Evolutionary conservation across 2,113 vertebrate species (phyloP), one percentile per base, ranked within the genome.

Genomic region (Tenebrosternarchus preto): DNA sequence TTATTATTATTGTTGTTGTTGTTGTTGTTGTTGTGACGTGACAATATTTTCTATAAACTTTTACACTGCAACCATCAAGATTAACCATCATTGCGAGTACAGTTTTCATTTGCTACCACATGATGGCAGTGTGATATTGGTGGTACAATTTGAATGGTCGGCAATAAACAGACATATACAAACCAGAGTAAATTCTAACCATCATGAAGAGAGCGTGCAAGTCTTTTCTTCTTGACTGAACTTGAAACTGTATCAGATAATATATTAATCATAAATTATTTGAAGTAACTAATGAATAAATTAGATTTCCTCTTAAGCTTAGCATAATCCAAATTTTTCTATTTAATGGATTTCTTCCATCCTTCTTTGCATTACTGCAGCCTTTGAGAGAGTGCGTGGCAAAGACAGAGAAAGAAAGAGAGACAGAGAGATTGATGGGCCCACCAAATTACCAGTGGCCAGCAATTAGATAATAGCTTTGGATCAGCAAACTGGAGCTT

Each of bases 391-490:
- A 79, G 17, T 7, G 31, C 73, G 67, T 33, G 57, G 61, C 22
- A 75, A 57, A 73, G 69, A 33, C 20, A 61, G 33, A 9, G 43
- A 78, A 2, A 33, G 55, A 70, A 11, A 24, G 25, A 22, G 56
- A 66, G 39, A 16, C 16, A 75, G 57, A 73, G 57, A 81, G 80
- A 85, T 86, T 84, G 76, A 87, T 88, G 82, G 84, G 29, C 66
- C 68, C 69, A 83, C 78, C 64, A 82, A 80, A 86, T 84, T 84
- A 86, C 68, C 63, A 79, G 73, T 73, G 84, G 76, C 27, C 66
- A 81, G 85, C 87, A 87, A 88, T 87, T 87, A 85, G 85, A 82
- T 89, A 86, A 89, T 86, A 84, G 85, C 77, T 84, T 83, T 84
- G 79, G 78, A 77, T 87, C 86, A 85, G 85, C 86, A 87, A 80